Evolutionary conservation across 2,113 vertebrate genomes (phyloP).

Genomic region (Urocitellus parryii): DNA sequence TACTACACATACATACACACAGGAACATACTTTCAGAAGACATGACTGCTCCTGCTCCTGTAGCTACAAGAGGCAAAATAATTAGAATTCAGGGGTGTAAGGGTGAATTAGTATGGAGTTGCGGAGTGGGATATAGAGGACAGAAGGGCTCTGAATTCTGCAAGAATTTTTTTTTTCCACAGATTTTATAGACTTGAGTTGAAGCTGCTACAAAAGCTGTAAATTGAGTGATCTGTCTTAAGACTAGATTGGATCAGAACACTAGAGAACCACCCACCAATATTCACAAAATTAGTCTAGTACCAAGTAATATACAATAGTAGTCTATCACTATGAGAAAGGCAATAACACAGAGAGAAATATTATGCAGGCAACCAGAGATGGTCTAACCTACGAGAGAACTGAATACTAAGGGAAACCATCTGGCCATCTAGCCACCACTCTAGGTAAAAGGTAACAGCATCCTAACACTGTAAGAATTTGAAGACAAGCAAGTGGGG

Average conservation of each 20-base stretch:
- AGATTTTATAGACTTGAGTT: not conserved
- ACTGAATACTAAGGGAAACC: not conserved
- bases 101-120: too few species aligned
- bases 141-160: not conserved
- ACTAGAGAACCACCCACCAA: not conserved
- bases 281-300: not conserved
- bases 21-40: not conserved
- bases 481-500: not conserved
- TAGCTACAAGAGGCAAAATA: not conserved
- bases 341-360: not conserved
- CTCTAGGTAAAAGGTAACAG: not conserved
- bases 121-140: not conserved
- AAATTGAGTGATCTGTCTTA: not conserved
- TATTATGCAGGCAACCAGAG: not conserved
- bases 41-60: not conserved
- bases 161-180: not conserved
- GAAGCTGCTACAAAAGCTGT: not conserved
- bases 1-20: too few species aligned
- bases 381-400: not conserved
- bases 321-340: not conserved
- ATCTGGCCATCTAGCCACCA: not conserved
- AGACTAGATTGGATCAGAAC: not conserved
- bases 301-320: not conserved
- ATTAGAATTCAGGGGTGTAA: not conserved
- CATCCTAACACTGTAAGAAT: not conserved